Evolutionary conservation across 1,140 invertebrate genomes (phyloP).

Genomic region (Bradynema listronoti): DNA sequence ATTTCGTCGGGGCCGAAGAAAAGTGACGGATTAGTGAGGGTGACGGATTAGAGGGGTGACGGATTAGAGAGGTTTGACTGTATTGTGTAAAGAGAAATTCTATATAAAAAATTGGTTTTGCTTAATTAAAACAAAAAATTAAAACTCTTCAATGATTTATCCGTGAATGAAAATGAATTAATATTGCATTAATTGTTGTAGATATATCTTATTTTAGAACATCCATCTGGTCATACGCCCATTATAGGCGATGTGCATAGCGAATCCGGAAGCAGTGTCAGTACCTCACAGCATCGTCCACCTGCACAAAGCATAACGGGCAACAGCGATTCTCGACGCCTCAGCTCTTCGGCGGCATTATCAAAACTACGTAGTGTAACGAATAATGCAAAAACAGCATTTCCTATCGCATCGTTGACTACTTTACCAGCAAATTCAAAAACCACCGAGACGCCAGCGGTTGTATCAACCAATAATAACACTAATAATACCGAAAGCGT

Average conservation of each 20-base stretch:
- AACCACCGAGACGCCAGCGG: neutral
- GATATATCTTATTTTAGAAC: no score
- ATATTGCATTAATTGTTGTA: no score
- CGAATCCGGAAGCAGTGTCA: slow-evolving; percentile 50
- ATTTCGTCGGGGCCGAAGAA: no score
- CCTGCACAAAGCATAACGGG: no score
- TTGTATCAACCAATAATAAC: neutral
- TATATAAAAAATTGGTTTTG: no score
- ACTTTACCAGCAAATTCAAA: slow-evolving; percentile 3
- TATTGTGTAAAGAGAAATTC: no score
- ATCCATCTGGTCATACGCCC: slow-evolving; percentile 54
- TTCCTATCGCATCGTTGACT: neutral
- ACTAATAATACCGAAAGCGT: slow-evolving; percentile 39
- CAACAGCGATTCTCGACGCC: slow-evolving; percentile 27
- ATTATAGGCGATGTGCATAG: slow-evolving; percentile 57
- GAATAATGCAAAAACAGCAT: neutral
- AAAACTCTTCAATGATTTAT: no score
- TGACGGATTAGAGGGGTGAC: no score
- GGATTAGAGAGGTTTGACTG: no score
- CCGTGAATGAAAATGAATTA: no score
- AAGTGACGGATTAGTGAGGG: no score
- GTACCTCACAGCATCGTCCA: slow-evolving; percentile 13
- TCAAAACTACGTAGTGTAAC: slow-evolving; percentile 40
- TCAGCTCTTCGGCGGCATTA: slow-evolving; percentile 45
- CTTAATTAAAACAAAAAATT: no score